A percentile compares a stretch with the other conserved stretches of the same genome.
phyloP scores from a whole-genome alignment of 2,113 vertebrate species.

The Sinocyclocheilus grahami region DNA sequence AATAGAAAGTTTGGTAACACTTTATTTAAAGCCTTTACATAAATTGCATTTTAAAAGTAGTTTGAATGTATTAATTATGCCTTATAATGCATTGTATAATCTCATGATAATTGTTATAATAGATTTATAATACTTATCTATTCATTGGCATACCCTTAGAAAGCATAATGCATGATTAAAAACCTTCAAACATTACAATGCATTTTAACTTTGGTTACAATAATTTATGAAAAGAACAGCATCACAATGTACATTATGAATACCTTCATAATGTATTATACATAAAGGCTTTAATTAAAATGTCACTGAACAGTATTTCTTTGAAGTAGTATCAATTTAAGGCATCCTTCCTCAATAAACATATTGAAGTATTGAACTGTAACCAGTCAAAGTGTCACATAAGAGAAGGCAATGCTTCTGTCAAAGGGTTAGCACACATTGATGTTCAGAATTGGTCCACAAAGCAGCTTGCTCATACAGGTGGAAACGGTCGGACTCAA shows the following conservation, averaged over 20 bases:
- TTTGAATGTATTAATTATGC: not conserved
- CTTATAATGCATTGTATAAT: not conserved
- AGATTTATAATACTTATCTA: not conserved
- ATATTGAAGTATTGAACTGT: not conserved
- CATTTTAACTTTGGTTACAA: not conserved
- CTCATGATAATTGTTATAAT: not conserved
- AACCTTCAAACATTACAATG: not conserved
- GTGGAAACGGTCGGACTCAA: not conserved
- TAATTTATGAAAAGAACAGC: not conserved
- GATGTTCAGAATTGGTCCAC: not conserved
- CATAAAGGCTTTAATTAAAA: too few species aligned
- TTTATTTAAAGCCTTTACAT: not conserved
- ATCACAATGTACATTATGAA: too few species aligned
- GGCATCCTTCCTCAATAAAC: not conserved
- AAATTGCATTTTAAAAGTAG: not conserved
- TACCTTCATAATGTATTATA: too few species aligned
- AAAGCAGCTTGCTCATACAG: not conserved
- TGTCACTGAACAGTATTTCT: not conserved
- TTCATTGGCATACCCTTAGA: not conserved
- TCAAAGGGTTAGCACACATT: not conserved
- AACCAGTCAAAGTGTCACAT: not conserved
- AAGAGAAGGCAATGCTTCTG: not conserved
- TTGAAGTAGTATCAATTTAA: not conserved
- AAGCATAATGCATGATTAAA: not conserved
- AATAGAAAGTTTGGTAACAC: too few species aligned